Percentiles rank a stretch among this genome's conserved stretches.
Conservation (phyloP, 1,140 invertebrate genomes). For the Vanessa tameamea region DNA sequence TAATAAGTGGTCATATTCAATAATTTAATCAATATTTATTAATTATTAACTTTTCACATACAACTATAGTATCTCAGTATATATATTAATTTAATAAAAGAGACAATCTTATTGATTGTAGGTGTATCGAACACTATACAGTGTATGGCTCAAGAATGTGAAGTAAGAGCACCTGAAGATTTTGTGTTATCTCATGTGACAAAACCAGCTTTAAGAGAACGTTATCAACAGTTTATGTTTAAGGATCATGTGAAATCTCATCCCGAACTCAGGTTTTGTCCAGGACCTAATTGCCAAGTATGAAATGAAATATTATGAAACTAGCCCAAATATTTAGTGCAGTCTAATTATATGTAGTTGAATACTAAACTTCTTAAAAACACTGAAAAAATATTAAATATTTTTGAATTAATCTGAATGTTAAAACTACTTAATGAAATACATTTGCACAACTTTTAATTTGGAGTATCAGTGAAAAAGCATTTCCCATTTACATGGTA, state of each 20-base stretch:
- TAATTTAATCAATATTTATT: background rate
- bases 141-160: constrained; percentile 97
- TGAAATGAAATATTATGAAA: background rate
- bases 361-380: background rate
- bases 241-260: constrained; percentile 97
- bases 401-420: too few relatives aligned
- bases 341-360: background rate
- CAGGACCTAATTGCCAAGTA: constrained; percentile 96
- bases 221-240: constrained; percentile 97
- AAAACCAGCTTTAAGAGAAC: constrained; percentile 90
- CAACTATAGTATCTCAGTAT: too few relatives aligned
- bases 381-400: background rate
- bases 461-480: too few relatives aligned
- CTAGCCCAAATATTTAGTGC: background rate
- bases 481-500: too few relatives aligned
- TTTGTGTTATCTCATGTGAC: constrained; percentile 94
- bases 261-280: constrained; percentile 95
- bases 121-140: constrained; percentile 91
- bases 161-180: constrained; percentile 95
- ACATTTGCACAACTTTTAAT: too few relatives aligned
- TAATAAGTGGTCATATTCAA: background rate
- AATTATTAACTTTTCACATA: too few relatives aligned
- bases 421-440: too few relatives aligned
- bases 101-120: constrained; percentile 24
- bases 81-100: background rate